Base-by-base conservation (phyloP, 2,113 vertebrate genomes). In the Prunella himalayana region DNA sequence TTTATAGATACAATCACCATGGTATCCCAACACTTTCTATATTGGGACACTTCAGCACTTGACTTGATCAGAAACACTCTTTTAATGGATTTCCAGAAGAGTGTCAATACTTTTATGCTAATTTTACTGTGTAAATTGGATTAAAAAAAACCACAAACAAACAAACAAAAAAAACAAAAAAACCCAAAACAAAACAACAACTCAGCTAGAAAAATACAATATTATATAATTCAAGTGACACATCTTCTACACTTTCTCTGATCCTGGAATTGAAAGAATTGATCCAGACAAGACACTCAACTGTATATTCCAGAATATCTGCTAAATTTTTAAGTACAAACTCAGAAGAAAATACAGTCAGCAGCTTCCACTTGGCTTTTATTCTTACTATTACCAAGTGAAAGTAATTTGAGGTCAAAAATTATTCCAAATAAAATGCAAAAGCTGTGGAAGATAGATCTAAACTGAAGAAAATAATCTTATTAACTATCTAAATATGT, bases 1-100 rank as follows among this genome's bases (percentile, higher is more conserved):
- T 94, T 96, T 95, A 92, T 64, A 88, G 82, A 94, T 63, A 87
- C 39, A 75, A 90, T 93, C 82, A 93, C 88, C 92, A 95, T 94
- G 72, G 92, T 56, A 93, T 78, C 71, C 80, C 23, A 90, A 69
- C 59, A 77, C 50, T 73, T 95, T 81, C 90, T 96, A 88, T 95
- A 83, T 23, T 86, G 49, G 51, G 56, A 90, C 23, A 56, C 30
- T 75, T 86, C 51, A 92, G 56, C 76, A 86, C 23, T 86, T 91
- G 63, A 35, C 31, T 95, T 92, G 60, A 95, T 94, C 64, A 90
- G 47, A 69, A 93, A 76, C 69, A 85, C 13, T 70, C 56, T 78
- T 88, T 71, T 61, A 82, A 82, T 57, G 51, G 47, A 71, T 95
- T 90, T 93, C 25, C 44, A 86, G 41, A 64, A 63, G 4, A 71